These are phyloP conservation scores for Coleophora deauratella DNA, from an alignment of 2,888 invertebrate species.

Conservation along the genomic window DNA sequence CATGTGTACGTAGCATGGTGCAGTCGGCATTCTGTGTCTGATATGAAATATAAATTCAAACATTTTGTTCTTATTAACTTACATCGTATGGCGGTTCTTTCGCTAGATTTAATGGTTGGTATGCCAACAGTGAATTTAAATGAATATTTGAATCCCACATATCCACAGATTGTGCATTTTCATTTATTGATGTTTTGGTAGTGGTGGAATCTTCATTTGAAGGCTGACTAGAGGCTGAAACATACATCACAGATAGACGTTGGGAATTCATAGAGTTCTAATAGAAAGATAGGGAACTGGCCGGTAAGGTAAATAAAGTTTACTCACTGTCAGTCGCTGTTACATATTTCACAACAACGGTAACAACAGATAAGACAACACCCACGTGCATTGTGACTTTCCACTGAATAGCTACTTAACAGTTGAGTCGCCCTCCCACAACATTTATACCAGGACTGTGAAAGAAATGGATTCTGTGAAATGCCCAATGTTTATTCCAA, in stretches of 20 bases:
- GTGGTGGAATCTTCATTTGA: conserved; percentile 17
- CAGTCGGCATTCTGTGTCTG: no score
- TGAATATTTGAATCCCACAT: conserved; percentile 19
- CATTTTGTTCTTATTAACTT: no score
- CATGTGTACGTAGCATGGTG: no score
- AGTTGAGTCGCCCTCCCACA: no score
- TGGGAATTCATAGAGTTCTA: no score
- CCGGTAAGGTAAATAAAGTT: no score
- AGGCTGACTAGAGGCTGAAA: conserved; percentile 26
- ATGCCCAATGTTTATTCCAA: no score
- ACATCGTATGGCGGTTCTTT: conserved; percentile 15
- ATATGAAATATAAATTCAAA: no score
- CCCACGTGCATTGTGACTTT: no score
- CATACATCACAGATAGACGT: not conserved
- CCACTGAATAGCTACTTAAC: no score
- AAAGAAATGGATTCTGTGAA: no score
- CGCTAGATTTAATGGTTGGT: conserved; percentile 22
- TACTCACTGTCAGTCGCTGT: not conserved
- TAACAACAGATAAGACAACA: not conserved
- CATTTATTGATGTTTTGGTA: conserved; percentile 15
- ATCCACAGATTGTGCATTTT: conserved; percentile 12
- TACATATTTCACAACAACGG: conserved; percentile 1
- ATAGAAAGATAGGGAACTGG: not conserved
- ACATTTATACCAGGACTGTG: no score
- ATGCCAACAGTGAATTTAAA: conserved; percentile 27